Percentiles rank a stretch among this genome's conserved stretches.
Evolutionary conservation across 2,113 vertebrate species (phyloP).

Genomic region (Ctenomys sociabilis): DNA sequence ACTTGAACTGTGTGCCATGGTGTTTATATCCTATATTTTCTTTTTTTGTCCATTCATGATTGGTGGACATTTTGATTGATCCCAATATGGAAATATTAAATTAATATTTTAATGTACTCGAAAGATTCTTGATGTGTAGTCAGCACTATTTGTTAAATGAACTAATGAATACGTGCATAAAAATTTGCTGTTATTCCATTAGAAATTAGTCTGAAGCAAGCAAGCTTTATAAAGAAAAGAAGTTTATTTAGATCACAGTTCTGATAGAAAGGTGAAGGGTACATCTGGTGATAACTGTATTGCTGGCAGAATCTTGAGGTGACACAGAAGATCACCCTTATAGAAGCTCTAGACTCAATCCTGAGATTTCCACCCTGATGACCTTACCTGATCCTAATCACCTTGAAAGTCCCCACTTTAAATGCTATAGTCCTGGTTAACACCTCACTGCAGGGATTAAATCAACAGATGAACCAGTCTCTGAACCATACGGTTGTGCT

Average conservation of each 20-base stretch:
- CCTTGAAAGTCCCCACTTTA: neutral
- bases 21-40: neutral
- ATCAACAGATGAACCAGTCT: neutral
- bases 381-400: neutral
- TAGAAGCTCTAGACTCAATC: neutral
- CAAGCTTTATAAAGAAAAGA: neutral
- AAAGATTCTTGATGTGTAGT: neutral
- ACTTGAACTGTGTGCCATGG: neutral
- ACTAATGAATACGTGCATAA: neutral
- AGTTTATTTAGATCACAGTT: neutral
- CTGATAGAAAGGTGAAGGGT: neutral
- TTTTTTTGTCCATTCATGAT: neutral
- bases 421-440: neutral
- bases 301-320: neutral
- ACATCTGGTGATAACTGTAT: neutral
- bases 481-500: neutral
- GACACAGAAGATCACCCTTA: neutral
- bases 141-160: neutral
- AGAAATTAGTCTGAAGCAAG: neutral
- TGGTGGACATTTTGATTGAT: neutral
- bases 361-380: neutral
- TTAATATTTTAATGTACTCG: neutral
- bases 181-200: neutral
- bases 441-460: neutral
- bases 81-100: neutral